A percentile compares a stretch with the other conserved stretches of the same genome.
These are phyloP conservation scores for Phrynosoma platyrhinos DNA, from an alignment of 2,113 vertebrate species.

Conservation along the genomic window DNA sequence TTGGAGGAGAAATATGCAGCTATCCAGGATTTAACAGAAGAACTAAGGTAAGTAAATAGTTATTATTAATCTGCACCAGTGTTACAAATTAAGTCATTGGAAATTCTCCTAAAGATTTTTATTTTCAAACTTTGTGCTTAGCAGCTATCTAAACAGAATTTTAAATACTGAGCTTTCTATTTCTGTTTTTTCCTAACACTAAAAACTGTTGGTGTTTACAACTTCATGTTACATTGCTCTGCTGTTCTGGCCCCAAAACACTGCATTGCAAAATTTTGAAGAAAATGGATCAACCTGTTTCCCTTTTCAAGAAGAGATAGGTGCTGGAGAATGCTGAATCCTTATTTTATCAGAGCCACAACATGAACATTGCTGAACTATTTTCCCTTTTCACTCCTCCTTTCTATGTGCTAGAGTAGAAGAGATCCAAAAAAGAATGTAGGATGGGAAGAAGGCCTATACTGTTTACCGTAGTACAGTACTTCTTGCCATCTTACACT, in stretches of 20 bases:
- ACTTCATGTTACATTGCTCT: neutral
- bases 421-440: neutral
- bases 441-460: neutral
- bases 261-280: neutral
- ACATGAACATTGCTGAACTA: neutral
- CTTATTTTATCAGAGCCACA: neutral
- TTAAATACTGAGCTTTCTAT: too few relatives aligned
- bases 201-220: neutral
- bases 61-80: slow-evolving; percentile 12
- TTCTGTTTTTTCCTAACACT: neutral
- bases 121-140: neutral
- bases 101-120: neutral
- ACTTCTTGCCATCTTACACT: neutral
- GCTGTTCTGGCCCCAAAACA: neutral
- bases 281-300: neutral
- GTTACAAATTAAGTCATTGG: neutral
- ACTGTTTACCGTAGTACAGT: neutral
- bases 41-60: slow-evolving; percentile 82
- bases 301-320: neutral
- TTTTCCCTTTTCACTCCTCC: neutral
- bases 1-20: slow-evolving; percentile 86
- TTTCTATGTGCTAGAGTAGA: neutral
- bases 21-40: slow-evolving; percentile 86
- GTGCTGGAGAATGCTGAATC: neutral
- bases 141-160: neutral